Conservation (phyloP, 2,888 invertebrate genomes). For the Rotaria magnacalcarata region DNA sequence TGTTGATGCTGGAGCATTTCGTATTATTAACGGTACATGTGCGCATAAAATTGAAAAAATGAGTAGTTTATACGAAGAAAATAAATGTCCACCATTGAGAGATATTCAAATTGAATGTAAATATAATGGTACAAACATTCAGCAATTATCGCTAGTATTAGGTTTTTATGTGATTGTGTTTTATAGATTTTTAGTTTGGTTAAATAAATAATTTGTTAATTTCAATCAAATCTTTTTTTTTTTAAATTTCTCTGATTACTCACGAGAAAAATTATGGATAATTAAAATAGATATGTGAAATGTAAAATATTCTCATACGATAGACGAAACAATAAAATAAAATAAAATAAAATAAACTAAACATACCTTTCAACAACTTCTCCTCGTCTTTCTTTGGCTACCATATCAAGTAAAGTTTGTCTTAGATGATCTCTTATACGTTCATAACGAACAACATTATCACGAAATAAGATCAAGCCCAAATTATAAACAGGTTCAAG, state of each 20-base stretch:
- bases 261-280: too few relatives aligned
- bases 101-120: slow-evolving; percentile 51
- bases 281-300: background rate
- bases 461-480: slow-evolving; percentile 92
- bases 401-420: slow-evolving; percentile 86
- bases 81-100: slow-evolving; percentile 55
- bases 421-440: slow-evolving; percentile 87
- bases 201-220: background rate
- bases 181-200: background rate
- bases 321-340: background rate
- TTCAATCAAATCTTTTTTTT: too few relatives aligned
- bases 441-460: slow-evolving; percentile 90
- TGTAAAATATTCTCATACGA: background rate
- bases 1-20: slow-evolving; percentile 59
- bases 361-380: slow-evolving; percentile 89
- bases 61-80: slow-evolving; percentile 53
- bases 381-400: slow-evolving; percentile 87
- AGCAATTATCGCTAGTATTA: background rate
- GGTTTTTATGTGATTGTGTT: background rate
- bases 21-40: slow-evolving; percentile 60
- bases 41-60: slow-evolving; percentile 55
- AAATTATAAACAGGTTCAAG: slow-evolving; percentile 98
- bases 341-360: slow-evolving; percentile 62
- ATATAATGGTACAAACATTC: slow-evolving; percentile 44
- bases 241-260: too few relatives aligned